Conservation (phyloP, 2,113 vertebrate genomes). For the Spilogale gracilis region DNA sequence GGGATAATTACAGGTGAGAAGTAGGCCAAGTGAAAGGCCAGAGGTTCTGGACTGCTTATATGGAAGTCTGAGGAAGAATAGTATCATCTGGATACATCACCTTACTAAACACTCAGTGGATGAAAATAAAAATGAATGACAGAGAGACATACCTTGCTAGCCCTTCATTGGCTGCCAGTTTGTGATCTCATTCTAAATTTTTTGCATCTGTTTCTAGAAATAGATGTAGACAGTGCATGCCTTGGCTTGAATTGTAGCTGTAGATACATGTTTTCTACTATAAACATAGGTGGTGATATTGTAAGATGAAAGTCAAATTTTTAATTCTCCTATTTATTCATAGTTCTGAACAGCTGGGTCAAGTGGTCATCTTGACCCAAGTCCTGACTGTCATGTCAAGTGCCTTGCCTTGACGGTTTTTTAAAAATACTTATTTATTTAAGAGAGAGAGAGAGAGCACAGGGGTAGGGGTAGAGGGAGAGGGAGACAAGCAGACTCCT, state of each 20-base stretch:
- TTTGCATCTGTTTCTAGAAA: background rate
- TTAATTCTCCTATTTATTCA: background rate
- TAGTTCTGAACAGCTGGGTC: background rate
- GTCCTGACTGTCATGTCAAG: background rate
- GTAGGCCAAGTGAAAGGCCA: background rate
- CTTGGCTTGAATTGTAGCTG: background rate
- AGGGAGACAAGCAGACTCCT: background rate
- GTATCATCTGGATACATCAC: background rate
- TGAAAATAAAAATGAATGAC: background rate
- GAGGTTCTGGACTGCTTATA: background rate
- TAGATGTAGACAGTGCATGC: background rate
- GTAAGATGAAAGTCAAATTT: background rate
- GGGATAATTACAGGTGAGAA: background rate
- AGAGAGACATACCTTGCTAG: background rate
- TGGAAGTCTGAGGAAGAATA: background rate
- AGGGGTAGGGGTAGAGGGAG: background rate
- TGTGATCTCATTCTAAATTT: background rate
- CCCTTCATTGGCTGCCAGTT: background rate
- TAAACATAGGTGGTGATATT: background rate
- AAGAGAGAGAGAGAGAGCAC: background rate
- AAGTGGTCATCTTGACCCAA: background rate
- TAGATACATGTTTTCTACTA: background rate
- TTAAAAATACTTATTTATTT: background rate
- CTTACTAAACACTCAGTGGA: background rate
- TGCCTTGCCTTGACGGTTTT: background rate